Evolutionary conservation across 2,113 vertebrate genomes (phyloP), one percentile per base, ranked within the genome.

Genomic region (Albula goreensis): DNA sequence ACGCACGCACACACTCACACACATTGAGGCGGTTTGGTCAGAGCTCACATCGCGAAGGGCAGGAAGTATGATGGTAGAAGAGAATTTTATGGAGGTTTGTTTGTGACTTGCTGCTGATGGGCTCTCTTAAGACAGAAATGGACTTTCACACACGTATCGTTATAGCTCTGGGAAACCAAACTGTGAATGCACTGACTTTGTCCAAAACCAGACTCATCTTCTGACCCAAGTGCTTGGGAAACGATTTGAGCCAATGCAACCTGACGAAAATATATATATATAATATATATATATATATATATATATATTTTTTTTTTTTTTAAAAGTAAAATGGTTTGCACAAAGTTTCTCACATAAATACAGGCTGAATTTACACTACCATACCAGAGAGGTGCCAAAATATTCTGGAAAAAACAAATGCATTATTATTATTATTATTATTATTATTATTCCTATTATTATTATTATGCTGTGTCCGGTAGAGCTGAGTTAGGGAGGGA

Each of bases 401-500:
- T 41, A 41, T 41, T 41, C 31, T 41, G 31, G 31, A 41, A 41
- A 41, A 41, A 41, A 41, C 31, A 41, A 41, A 41, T 41, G 31
- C 31, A 41, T 19, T 31, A 1, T 74, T 74, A 6, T 70, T 70
- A 11, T 74, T 31, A 74, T 74, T 74, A 74, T 6, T 6, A 56
- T 12, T 12, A 12, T 56, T 56, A 31, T 74, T n/a, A n/a, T n/a
- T n/a, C n/a, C n/a, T 31, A 74, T 74, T 74, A 74, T 6, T 6
- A 56, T 12, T 12, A 12, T 56, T 56, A 31, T 74, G 53, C 53
- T 56, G 53, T 6, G n/a, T 74, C 22, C 19, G 25, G 12, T 49
- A 84, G 31, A 51, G 7, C 60, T 92, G 88, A 79, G 90, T 93
- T 91, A 92, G 90, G 19, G 31, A 50, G 25, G 19, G 25, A 17